Evolutionary conservation across 1,140 invertebrate genomes (phyloP).

Genomic region (Nomia melanderi): DNA sequence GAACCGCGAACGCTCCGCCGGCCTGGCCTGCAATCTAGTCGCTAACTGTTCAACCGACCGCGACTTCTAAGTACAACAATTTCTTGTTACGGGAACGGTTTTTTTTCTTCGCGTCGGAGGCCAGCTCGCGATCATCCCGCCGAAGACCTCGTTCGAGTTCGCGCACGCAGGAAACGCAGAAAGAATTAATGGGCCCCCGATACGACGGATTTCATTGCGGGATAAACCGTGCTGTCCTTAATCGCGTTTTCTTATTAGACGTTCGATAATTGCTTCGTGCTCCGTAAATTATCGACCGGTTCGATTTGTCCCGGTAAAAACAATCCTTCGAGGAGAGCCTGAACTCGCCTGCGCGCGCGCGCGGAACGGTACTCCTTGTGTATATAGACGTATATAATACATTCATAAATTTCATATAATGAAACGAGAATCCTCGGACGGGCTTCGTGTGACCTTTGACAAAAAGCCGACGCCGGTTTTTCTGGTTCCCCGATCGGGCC

Average conservation of each 20-base stretch:
- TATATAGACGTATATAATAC: no score
- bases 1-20: not conserved
- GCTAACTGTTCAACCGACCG: not conserved
- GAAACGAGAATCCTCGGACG: no score
- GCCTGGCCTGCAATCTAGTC: slow-evolving; percentile 19
- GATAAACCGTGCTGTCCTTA: not conserved
- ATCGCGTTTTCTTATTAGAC: slow-evolving; percentile 12
- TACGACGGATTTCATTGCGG: not conserved
- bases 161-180: not conserved
- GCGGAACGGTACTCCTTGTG: no score
- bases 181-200: slow-evolving; percentile 2
- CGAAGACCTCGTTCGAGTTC: slow-evolving; percentile 8
- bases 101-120: not conserved
- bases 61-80: slow-evolving; percentile 22
- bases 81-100: slow-evolving; percentile 31
- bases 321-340: not conserved
- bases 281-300: not conserved
- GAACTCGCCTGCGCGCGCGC: not conserved
- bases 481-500: not conserved
- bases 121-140: slow-evolving; percentile 2
- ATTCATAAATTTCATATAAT: no score
- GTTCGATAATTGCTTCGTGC: not conserved
- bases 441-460: no score
- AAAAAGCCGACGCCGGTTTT: no score
- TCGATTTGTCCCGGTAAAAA: not conserved